Conservation (phyloP, 2,797 vertebrate species). For the Poecilia picta region DNA sequence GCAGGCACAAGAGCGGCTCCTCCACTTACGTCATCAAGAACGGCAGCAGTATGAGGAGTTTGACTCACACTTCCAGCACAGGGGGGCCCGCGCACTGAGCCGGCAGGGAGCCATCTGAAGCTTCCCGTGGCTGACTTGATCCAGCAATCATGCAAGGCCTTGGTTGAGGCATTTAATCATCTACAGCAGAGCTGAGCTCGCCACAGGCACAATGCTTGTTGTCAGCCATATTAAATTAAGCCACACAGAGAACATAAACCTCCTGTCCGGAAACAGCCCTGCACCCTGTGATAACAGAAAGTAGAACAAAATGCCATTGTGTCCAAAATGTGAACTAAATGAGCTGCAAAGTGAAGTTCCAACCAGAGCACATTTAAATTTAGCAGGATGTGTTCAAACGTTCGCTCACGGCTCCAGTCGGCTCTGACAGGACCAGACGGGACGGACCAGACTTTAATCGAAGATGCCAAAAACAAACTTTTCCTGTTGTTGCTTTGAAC, state of each 20-base stretch:
- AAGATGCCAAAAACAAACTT: not conserved
- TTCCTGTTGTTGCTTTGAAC: not conserved
- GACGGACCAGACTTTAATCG: not conserved
- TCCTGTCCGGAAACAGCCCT: not conserved
- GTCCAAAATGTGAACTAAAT: conserved; percentile 17
- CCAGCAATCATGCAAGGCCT: not conserved
- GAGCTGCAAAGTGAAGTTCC: not conserved
- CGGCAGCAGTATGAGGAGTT: conserved; percentile 86
- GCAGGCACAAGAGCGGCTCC: conserved; percentile 83
- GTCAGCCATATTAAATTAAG: conserved; percentile 21
- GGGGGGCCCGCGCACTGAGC: conserved; percentile 32
- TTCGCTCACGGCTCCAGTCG: not conserved
- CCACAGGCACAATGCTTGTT: conserved; percentile 18
- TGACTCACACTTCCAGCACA: conserved; percentile 77
- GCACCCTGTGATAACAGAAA: conserved; percentile 19
- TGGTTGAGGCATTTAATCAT: conserved; percentile 31
- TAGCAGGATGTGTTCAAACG: not conserved
- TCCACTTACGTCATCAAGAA: conserved; percentile 83
- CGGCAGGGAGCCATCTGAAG: conserved; percentile 23
- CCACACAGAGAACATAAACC: conserved; percentile 22
- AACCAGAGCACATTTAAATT: conserved; percentile 2
- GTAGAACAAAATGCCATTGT: conserved; percentile 25
- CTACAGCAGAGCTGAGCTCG: conserved; percentile 1
- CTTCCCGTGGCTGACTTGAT: conserved; percentile 16
- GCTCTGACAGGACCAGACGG: not conserved